Percentiles rank a stretch among this genome's conserved stretches.
These are phyloP conservation scores for Anguilla obscura DNA, from an alignment of 2,797 vertebrate genomes.

Conservation along the genomic window DNA sequence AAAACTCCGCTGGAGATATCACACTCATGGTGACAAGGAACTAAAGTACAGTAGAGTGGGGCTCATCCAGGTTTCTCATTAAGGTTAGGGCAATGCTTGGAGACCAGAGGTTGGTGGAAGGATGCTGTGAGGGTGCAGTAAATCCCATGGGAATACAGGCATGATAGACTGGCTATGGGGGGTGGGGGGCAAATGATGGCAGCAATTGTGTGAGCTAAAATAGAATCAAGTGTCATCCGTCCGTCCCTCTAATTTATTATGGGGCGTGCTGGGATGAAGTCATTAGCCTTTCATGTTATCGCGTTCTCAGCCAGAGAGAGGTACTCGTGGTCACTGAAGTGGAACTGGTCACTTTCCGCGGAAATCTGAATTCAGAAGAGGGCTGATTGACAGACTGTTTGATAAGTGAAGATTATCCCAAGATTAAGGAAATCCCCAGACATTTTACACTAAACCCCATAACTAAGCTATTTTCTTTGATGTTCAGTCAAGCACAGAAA, in stretches of 20 bases:
- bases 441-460: slow-evolving; percentile 31
- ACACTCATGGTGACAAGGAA: neutral
- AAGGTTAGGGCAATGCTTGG: neutral
- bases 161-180: neutral
- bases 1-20: neutral
- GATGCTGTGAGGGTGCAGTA: slow-evolving; percentile 9
- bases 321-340: slow-evolving; percentile 12
- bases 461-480: slow-evolving; percentile 39
- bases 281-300: slow-evolving; percentile 36
- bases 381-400: slow-evolving; percentile 36
- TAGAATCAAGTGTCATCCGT: slow-evolving; percentile 31
- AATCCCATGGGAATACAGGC: neutral
- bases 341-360: slow-evolving; percentile 27
- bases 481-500: slow-evolving; percentile 17
- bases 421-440: slow-evolving; percentile 32
- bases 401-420: slow-evolving; percentile 37
- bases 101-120: neutral
- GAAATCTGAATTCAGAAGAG: slow-evolving; percentile 37
- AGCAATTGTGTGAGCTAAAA: slow-evolving; percentile 35
- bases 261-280: slow-evolving; percentile 41
- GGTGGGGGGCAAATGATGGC: slow-evolving; percentile 13
- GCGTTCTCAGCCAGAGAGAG: slow-evolving; percentile 26
- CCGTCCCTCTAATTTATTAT: slow-evolving; percentile 38
- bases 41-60: neutral
- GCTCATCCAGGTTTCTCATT: neutral